Evolutionary conservation across 2,113 vertebrate species (phyloP).

Genomic region (Coreoperca whiteheadi): DNA sequence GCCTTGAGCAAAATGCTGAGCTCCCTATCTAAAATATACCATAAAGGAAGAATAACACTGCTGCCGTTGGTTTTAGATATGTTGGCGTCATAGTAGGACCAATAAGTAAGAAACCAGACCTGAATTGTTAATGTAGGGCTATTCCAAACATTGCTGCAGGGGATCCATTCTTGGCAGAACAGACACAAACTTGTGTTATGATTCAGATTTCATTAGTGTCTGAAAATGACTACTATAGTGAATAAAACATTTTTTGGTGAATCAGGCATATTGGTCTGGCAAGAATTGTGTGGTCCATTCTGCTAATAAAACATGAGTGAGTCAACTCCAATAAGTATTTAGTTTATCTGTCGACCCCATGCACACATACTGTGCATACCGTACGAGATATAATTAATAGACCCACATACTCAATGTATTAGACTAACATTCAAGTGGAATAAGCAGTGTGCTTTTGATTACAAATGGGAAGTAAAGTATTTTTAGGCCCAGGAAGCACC

Average conservation of each 20-base stretch:
- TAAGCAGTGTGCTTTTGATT: slow-evolving; percentile 8
- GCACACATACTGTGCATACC: neutral
- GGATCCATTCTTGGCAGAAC: slow-evolving; percentile 12
- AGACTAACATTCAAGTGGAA: neutral
- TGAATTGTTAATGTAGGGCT: slow-evolving; percentile 13
- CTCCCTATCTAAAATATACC: neutral
- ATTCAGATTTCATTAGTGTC: slow-evolving; percentile 3
- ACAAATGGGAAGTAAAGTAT: neutral
- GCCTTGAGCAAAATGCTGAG: slow-evolving; percentile 19
- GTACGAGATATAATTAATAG: neutral
- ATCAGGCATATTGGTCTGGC: neutral
- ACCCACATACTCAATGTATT: neutral
- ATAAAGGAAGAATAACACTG: neutral
- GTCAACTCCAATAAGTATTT: neutral
- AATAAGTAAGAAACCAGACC: slow-evolving; percentile 8
- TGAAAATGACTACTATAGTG: neutral
- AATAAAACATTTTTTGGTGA: neutral
- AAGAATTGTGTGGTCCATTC: neutral
- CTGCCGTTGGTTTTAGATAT: neutral
- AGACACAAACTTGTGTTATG: neutral
- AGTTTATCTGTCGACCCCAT: neutral
- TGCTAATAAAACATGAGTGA: neutral
- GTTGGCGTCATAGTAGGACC: neutral
- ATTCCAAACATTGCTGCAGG: slow-evolving; percentile 15
- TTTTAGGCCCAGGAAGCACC: slow-evolving; percentile 29